These are phyloP conservation scores for Catocala fraxini DNA, from an alignment of 2,888 invertebrate species.

Conservation along the genomic window DNA sequence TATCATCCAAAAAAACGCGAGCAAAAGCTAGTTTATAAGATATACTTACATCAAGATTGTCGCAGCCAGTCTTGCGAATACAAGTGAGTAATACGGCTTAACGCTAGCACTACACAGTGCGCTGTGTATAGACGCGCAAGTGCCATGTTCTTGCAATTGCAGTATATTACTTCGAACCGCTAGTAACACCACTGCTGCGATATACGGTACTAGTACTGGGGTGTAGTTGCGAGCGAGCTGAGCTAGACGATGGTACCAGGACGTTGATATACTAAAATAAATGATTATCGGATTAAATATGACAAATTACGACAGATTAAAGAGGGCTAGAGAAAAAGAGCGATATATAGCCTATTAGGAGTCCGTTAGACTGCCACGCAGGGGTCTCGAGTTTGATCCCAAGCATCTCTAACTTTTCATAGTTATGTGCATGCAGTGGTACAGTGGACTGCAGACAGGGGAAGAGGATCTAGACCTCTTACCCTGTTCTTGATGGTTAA, in stretches of 20 bases:
- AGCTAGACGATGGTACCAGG: conserved; percentile 87
- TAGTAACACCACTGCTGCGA: conserved; percentile 89
- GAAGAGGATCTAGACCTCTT: too few species aligned
- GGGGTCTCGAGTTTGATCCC: too few species aligned
- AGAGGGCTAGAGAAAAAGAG: too few species aligned
- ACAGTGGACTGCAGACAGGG: too few species aligned
- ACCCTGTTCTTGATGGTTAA: too few species aligned
- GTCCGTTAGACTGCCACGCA: too few species aligned
- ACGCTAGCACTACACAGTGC: conserved; percentile 87
- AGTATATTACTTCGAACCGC: conserved; percentile 79
- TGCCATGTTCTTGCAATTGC: conserved; percentile 56
- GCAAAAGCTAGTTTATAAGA: too few species aligned
- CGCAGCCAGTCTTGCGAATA: conserved; percentile 80
- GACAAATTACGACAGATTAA: too few species aligned
- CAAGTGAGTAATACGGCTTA: conserved; percentile 87
- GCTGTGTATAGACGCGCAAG: conserved; percentile 82
- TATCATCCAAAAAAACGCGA: too few species aligned
- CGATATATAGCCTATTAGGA: too few species aligned
- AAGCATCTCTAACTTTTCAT: too few species aligned
- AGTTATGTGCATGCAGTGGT: too few species aligned
- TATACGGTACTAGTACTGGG: conserved; percentile 89
- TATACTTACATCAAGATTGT: conserved; percentile 79
- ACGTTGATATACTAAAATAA: conserved; percentile 81
- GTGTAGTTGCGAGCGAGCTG: conserved; percentile 90
- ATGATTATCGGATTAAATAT: conserved; percentile 45